These are phyloP conservation scores for Chironomus striatipennis DNA, from an alignment of 1,140 invertebrate genomes.

Conservation along the genomic window DNA sequence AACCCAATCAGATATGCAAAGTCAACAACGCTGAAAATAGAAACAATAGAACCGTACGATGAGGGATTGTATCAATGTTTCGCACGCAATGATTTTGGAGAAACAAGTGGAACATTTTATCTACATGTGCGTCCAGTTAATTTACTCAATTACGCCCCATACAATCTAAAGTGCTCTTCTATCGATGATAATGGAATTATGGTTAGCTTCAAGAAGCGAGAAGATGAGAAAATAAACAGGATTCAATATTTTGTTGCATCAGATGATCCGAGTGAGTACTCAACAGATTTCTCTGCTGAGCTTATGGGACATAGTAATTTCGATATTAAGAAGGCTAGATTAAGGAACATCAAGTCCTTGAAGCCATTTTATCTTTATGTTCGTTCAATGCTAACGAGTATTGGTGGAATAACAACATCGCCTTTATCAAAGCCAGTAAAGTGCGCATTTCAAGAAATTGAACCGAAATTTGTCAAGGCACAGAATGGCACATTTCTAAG, in stretches of 20 bases:
- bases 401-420: not conserved
- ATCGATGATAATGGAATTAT: slow-evolving; percentile 37
- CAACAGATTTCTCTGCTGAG: not conserved
- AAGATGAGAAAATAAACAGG: not conserved
- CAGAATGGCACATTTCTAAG: not conserved
- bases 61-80: slow-evolving; percentile 40
- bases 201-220: slow-evolving; percentile 36
- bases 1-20: not conserved
- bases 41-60: slow-evolving; percentile 37
- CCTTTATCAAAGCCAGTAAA: slow-evolving; percentile 33
- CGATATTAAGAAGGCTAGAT: not conserved
- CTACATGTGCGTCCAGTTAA: slow-evolving; percentile 29
- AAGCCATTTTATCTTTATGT: slow-evolving; percentile 37
- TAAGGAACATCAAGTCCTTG: slow-evolving; percentile 31
- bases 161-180: slow-evolving; percentile 38
- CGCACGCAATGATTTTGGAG: slow-evolving; percentile 36
- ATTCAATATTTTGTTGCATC: slow-evolving; percentile 1
- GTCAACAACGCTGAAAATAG: not conserved
- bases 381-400: slow-evolving; percentile 31
- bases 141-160: slow-evolving; percentile 30
- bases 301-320: not conserved
- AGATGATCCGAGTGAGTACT: not conserved
- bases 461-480: slow-evolving; percentile 27
- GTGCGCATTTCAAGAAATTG: slow-evolving; percentile 38
- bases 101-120: slow-evolving; percentile 34